A percentile compares a stretch with the other conserved stretches of the same genome.
These are phyloP conservation scores for Labrus mixtus DNA, from an alignment of 2,113 vertebrate species.

Conservation along the genomic window DNA sequence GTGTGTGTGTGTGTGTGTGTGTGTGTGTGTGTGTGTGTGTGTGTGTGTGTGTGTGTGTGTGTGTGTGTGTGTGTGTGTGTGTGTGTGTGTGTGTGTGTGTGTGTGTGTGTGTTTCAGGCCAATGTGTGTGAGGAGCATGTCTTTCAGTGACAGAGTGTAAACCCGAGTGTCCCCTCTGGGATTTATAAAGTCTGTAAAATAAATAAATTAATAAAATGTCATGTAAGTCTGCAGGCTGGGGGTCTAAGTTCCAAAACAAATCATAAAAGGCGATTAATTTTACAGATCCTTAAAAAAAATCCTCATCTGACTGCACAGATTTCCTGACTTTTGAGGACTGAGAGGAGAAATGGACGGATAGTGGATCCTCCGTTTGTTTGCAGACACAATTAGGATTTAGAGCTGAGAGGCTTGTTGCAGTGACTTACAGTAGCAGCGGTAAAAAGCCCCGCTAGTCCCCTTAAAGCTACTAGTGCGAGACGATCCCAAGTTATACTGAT, in stretches of 20 bases:
- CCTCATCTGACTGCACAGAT: neutral
- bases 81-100: too few relatives aligned
- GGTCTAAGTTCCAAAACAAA: neutral
- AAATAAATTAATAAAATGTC: too few relatives aligned
- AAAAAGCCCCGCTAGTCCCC: slow-evolving; percentile 51
- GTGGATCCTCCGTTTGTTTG: slow-evolving; percentile 39
- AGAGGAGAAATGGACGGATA: neutral
- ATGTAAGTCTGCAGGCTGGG: neutral
- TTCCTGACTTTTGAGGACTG: neutral
- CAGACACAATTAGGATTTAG: slow-evolving; percentile 61
- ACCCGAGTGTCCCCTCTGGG: too few relatives aligned
- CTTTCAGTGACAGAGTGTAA: too few relatives aligned
- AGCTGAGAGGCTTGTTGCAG: slow-evolving; percentile 27
- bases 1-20: too few relatives aligned
- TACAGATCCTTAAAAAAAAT: neutral
- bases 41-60: too few relatives aligned
- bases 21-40: too few relatives aligned
- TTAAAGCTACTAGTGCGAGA: slow-evolving; percentile 57
- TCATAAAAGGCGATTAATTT: neutral
- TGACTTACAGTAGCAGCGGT: slow-evolving; percentile 34
- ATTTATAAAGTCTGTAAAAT: too few relatives aligned
- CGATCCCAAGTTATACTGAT: slow-evolving; percentile 33
- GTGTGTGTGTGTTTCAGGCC: too few relatives aligned
- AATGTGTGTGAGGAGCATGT: too few relatives aligned
- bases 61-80: too few relatives aligned